Base-by-base conservation (phyloP, 2,797 vertebrate species). In the Dryobates pubescens region DNA sequence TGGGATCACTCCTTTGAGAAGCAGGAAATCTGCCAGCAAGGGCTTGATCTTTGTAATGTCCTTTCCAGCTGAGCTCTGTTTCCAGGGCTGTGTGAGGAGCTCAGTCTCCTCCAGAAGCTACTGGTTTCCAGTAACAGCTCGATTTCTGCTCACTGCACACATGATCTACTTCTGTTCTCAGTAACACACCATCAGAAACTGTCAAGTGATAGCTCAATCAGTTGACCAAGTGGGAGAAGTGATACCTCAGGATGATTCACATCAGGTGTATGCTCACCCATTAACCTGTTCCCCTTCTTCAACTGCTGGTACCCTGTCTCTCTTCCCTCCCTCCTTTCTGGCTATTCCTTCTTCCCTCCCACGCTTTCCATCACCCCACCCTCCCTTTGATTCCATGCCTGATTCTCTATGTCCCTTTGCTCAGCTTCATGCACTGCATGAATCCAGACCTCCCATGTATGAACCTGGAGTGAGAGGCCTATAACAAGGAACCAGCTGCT, bases 351-450 rank as follows among this genome's bases (percentile, higher is more conserved):
- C 63, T 78, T 83, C 43, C 30, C 30, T 92, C 73, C 62, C 62
- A 87, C 0, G 0, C 29, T 81, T 94, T 93, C 79, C 47, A 67
- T 49, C 36, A 71, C 53, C 51, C 56, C 53, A 5, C 43, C 53
- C 79, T 89, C 59, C 43, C 63, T 73, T 95, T 86, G 73, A 81
- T 86, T 83, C 88, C 82, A 72, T 86, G 70, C 59, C 53, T 82
- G 61, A 36, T 63, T 92, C 71, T 81, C 72, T 62, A 10, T 38
- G 62, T 8, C 24, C 26, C 67, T 94, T 72, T 49, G 23, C 91
- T 78, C 63, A 63, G 47, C 64, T 54, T 91, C 70, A 81, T 0
- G 2, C 76, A 63, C 26, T 0, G 1, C 30, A 36, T 38, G 53
- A 90, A 89, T 63, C n/a, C 73, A 91, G 84, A 86, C 79, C 34